Percentiles rank a stretch among this genome's conserved stretches.
phyloP scores from a whole-genome alignment of 2,113 vertebrate genomes.

The Crotalus tigris region DNA sequence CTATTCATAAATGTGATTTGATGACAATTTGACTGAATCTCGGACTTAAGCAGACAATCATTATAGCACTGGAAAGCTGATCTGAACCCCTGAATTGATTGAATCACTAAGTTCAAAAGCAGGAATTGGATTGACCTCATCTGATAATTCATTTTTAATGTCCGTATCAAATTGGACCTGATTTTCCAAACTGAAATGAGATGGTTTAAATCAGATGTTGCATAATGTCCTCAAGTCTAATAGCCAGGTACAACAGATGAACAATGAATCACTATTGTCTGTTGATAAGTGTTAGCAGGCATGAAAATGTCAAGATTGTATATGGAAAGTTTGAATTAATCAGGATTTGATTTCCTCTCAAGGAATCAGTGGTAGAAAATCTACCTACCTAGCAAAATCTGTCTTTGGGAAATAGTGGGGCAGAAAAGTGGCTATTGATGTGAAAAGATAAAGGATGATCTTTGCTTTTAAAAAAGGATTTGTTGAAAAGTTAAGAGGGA shows the following conservation, averaged over 20 bases:
- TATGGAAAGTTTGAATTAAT: background rate
- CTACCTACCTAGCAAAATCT: background rate
- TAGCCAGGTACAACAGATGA: background rate
- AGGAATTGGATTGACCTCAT: background rate
- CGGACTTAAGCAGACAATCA: background rate
- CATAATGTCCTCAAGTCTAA: background rate
- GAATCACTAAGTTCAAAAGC: background rate
- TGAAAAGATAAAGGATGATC: background rate
- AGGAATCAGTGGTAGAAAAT: background rate
- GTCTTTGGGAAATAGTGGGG: background rate
- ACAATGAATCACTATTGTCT: background rate
- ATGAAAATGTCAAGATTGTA: background rate
- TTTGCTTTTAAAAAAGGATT: background rate
- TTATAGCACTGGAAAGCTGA: background rate
- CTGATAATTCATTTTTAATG: background rate
- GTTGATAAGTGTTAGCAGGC: background rate
- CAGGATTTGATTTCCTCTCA: background rate
- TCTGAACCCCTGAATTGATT: background rate
- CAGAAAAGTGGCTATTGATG: background rate
- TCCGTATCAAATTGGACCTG: background rate
- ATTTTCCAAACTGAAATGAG: background rate
- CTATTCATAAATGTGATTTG: background rate
- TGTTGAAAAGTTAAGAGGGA: background rate
- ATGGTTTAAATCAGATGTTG: background rate
- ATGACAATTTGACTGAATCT: background rate